Conservation (phyloP, 2,113 vertebrate species). For the Crotalus viridis region DNA sequence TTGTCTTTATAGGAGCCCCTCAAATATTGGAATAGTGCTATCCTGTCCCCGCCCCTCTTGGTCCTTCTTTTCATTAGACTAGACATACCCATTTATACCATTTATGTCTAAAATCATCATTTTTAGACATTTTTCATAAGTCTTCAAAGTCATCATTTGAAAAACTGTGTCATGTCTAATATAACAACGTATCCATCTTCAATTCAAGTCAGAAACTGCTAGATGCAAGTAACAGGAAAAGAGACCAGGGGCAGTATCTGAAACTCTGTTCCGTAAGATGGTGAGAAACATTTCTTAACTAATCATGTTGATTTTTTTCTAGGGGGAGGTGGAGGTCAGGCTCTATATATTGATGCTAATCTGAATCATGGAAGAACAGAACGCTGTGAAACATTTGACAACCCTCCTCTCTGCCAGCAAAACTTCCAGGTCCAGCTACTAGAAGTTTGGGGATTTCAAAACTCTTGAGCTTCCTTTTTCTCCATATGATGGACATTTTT, state of each 20-base stretch:
- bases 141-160: not conserved
- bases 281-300: not conserved
- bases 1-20: not conserved
- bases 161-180: not conserved
- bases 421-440: constrained; percentile 81
- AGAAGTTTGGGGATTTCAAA: constrained; percentile 83
- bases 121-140: not conserved
- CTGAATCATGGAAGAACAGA: constrained; percentile 73
- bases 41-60: not conserved
- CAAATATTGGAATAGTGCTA: not conserved
- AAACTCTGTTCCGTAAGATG: not conserved
- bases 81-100: not conserved
- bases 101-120: not conserved
- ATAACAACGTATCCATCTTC: not conserved
- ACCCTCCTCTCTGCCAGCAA: constrained; percentile 77
- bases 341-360: constrained; percentile 69
- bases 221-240: not conserved
- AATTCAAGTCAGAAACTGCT: not conserved
- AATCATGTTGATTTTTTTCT: constrained; percentile 1
- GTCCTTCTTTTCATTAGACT: not conserved
- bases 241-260: not conserved
- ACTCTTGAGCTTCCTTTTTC: constrained; percentile 6
- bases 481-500: not conserved
- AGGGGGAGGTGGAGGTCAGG: constrained; percentile 82
- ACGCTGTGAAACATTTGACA: constrained; percentile 81